Evolutionary conservation across 2,113 vertebrate genomes (phyloP).

Genomic region (Gobiocypris rarus): DNA sequence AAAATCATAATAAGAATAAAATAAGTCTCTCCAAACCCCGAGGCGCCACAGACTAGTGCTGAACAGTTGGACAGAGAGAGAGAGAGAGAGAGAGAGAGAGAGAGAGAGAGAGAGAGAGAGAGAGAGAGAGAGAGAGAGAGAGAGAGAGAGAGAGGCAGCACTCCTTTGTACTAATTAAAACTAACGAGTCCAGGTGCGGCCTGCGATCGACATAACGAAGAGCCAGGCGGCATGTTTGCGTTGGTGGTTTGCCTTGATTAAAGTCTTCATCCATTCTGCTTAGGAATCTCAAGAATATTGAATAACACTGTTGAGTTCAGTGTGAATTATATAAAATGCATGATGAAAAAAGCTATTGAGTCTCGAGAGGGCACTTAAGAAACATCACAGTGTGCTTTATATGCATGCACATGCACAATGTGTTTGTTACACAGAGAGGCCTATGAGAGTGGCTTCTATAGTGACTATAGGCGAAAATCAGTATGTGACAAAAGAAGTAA

Average conservation of each 20-base stretch:
- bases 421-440: neutral
- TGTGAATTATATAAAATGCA: constrained; percentile 71
- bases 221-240: constrained; percentile 72
- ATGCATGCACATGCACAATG: neutral
- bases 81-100: too few relatives aligned
- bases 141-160: constrained; percentile 50
- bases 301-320: constrained; percentile 71
- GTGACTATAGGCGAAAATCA: too few relatives aligned
- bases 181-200: constrained; percentile 77
- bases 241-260: constrained; percentile 77
- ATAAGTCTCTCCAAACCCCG: too few relatives aligned
- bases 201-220: constrained; percentile 57
- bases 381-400: neutral
- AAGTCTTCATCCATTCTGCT: constrained; percentile 75
- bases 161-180: constrained; percentile 76
- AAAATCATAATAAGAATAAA: too few relatives aligned
- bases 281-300: constrained; percentile 68
- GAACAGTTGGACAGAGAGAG: too few relatives aligned
- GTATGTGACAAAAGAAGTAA: too few relatives aligned
- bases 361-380: neutral
- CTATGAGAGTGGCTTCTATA: neutral
- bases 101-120: too few relatives aligned
- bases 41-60: too few relatives aligned
- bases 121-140: too few relatives aligned
- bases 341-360: constrained; percentile 54